Conservation (phyloP, 2,797 vertebrate species). For the Enteromius mattozi region DNA sequence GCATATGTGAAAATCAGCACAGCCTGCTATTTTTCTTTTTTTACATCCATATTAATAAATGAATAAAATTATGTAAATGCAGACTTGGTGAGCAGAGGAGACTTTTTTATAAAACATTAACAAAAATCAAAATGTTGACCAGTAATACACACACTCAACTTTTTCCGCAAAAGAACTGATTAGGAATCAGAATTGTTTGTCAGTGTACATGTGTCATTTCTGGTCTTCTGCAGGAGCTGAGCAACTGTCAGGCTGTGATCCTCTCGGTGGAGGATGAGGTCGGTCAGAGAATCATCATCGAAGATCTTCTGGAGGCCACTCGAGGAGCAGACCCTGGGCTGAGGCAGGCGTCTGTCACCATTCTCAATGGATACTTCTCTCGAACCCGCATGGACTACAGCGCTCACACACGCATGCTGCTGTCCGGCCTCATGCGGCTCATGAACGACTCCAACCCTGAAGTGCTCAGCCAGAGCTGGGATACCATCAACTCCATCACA, state of each 20-base stretch:
- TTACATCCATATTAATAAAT: no score
- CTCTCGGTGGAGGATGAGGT: conserved; percentile 94
- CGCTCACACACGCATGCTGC: conserved; percentile 85
- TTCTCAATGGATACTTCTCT: conserved; percentile 93
- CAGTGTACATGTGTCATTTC: background rate
- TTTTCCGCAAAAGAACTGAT: no score
- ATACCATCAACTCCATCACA: conserved; percentile 94
- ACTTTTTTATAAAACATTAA: background rate
- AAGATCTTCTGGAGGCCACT: conserved; percentile 92
- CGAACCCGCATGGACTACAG: conserved; percentile 93
- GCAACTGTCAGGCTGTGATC: conserved; percentile 93
- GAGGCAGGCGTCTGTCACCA: conserved; percentile 90
- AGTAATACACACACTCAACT: background rate
- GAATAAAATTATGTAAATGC: background rate
- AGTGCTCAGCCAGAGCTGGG: conserved; percentile 95
- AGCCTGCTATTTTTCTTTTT: no score
- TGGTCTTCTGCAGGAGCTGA: conserved; percentile 81
- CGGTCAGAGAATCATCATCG: conserved; percentile 94
- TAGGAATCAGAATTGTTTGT: background rate
- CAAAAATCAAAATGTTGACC: background rate
- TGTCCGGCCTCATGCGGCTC: conserved; percentile 93
- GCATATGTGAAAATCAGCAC: no score
- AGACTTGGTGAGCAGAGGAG: background rate
- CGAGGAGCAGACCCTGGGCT: conserved; percentile 87
- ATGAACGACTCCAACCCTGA: conserved; percentile 91